phyloP scores from a whole-genome alignment of 2,113 vertebrate genomes.

The Nesoenas mayeri region DNA sequence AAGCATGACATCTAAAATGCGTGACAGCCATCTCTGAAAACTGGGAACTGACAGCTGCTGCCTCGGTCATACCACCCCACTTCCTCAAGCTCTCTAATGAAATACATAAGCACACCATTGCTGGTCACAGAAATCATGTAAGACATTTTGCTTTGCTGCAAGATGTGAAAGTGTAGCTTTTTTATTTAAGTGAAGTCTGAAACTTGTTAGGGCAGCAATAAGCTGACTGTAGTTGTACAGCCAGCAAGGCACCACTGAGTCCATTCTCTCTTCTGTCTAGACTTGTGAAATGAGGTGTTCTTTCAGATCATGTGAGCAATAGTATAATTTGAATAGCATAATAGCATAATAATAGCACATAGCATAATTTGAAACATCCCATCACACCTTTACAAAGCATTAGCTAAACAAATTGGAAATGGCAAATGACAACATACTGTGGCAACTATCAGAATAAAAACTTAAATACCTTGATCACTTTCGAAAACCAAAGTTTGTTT shows the following conservation, averaged over 20 bases:
- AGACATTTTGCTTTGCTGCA: not conserved
- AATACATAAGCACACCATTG: not conserved
- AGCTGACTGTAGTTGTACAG: accelerated
- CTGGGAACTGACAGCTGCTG: not conserved
- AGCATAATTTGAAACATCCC: not conserved
- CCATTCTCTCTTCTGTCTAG: not conserved
- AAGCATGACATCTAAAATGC: not conserved
- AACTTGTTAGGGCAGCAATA: not conserved
- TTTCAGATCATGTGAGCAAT: not conserved
- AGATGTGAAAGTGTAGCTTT: not conserved
- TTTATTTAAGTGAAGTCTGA: not conserved
- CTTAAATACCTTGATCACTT: not conserved
- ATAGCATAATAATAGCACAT: too few species aligned
- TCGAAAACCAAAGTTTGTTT: not conserved
- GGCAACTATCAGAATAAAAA: not conserved
- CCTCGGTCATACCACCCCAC: not conserved
- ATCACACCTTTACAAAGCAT: not conserved
- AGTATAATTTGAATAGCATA: not conserved
- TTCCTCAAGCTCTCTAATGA: not conserved
- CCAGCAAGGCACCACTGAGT: not conserved
- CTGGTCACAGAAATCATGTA: not conserved
- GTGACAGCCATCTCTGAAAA: not conserved
- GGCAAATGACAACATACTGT: accelerated
- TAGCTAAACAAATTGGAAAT: not conserved
- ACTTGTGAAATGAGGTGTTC: not conserved